A percentile compares a stretch with the other conserved stretches of the same genome.
Evolutionary conservation across 1,140 invertebrate genomes (phyloP).

Genomic region (Homalodisca vitripennis): DNA sequence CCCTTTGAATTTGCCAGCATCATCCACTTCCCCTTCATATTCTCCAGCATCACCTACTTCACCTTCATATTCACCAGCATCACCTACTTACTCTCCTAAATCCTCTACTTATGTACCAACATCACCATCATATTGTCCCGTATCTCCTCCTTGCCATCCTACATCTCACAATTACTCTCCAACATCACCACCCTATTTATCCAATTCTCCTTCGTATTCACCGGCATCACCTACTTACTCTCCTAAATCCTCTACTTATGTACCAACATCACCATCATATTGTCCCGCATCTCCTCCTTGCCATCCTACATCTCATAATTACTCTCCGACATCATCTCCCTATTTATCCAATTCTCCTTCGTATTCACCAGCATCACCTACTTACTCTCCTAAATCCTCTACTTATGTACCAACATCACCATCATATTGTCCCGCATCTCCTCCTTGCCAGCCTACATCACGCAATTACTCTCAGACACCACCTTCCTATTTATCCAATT

Average conservation of each 20-base stretch:
- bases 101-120: slow-evolving; percentile 62
- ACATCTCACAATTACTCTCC: slow-evolving; percentile 62
- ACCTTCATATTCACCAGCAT: slow-evolving; percentile 60
- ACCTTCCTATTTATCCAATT: slow-evolving; percentile 77
- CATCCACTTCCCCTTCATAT: slow-evolving; percentile 76
- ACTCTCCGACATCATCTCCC: slow-evolving; percentile 67
- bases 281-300: slow-evolving; percentile 77
- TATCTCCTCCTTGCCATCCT: slow-evolving; percentile 57
- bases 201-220: slow-evolving; percentile 62
- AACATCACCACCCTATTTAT: slow-evolving; percentile 64
- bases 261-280: slow-evolving; percentile 73
- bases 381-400: slow-evolving; percentile 70
- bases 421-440: slow-evolving; percentile 62
- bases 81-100: slow-evolving; percentile 56
- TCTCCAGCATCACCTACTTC: slow-evolving; percentile 57
- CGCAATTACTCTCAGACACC: slow-evolving; percentile 75
- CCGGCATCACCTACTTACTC: slow-evolving; percentile 60
- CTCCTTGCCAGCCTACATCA: slow-evolving; percentile 75
- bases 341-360: slow-evolving; percentile 70
- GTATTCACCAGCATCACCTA: slow-evolving; percentile 70
- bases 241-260: slow-evolving; percentile 68
- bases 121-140: slow-evolving; percentile 57
- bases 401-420: slow-evolving; percentile 67
- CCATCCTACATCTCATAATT: slow-evolving; percentile 65
- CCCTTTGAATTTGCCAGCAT: slow-evolving; percentile 79